These are phyloP conservation scores for Triplophysa yarkandensis DNA, from an alignment of 2,797 vertebrate species.

Conservation along the genomic window DNA sequence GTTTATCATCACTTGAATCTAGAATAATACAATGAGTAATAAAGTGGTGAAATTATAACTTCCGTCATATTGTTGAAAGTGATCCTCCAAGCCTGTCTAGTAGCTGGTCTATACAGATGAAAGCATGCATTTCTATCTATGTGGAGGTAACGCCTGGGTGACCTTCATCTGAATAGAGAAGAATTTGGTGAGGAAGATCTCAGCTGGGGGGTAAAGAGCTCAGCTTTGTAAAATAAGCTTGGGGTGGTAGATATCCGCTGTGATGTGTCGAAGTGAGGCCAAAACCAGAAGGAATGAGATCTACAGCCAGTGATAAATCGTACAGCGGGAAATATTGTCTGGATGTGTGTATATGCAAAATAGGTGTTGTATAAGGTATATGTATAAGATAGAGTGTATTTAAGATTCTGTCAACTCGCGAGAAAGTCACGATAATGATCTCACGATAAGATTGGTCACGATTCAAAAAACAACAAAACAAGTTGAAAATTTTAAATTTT, in stretches of 20 bases:
- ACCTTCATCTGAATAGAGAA: conserved; percentile 21
- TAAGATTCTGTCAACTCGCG: too few relatives aligned
- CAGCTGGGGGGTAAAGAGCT: not conserved
- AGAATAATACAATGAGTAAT: too few relatives aligned
- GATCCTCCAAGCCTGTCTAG: too few relatives aligned
- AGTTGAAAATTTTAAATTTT: too few relatives aligned
- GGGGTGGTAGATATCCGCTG: conserved; percentile 10
- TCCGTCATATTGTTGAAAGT: too few relatives aligned
- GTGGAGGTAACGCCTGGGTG: conserved; percentile 16
- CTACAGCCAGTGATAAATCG: not conserved
- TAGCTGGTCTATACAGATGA: conserved; percentile 13
- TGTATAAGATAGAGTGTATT: too few relatives aligned
- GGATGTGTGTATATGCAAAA: not conserved
- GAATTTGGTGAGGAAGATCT: not conserved
- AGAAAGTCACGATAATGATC: too few relatives aligned
- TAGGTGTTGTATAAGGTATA: too few relatives aligned
- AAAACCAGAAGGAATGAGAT: not conserved
- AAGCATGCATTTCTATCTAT: conserved; percentile 2
- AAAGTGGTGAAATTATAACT: too few relatives aligned
- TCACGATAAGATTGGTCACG: too few relatives aligned
- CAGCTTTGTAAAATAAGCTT: conserved; percentile 1
- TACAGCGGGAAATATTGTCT: not conserved
- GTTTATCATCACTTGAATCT: too few relatives aligned
- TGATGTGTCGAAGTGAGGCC: conserved; percentile 1
- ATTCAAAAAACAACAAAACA: too few relatives aligned